phyloP scores from a whole-genome alignment of 2,888 invertebrate genomes.

The Reticulitermes lucifugus region DNA sequence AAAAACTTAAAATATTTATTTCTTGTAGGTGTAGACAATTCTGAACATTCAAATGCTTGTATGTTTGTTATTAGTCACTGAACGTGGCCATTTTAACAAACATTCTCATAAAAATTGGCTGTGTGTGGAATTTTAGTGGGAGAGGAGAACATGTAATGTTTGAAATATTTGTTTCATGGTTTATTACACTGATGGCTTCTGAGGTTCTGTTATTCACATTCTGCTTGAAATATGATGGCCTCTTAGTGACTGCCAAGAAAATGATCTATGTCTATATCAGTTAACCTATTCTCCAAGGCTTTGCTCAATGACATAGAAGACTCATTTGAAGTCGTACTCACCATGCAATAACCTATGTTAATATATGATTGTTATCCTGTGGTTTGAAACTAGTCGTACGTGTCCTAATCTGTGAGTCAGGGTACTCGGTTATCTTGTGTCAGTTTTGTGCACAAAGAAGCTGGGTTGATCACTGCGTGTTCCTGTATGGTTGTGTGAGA shows the following conservation, averaged over 20 bases:
- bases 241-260: not conserved
- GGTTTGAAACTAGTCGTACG: not conserved
- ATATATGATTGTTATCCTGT: not conserved
- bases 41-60: constrained; percentile 16
- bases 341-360: not conserved
- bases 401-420: not conserved
- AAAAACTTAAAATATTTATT: constrained; percentile 36
- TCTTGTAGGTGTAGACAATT: constrained; percentile 28
- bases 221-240: not conserved
- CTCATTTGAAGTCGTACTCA: too few relatives aligned
- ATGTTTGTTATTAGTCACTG: constrained; percentile 26
- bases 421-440: not conserved
- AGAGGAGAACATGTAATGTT: constrained; percentile 11
- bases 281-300: not conserved
- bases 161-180: constrained; percentile 5
- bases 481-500: not conserved
- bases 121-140: constrained; percentile 17
- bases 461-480: constrained; percentile 12
- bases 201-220: constrained; percentile 3
- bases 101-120: constrained; percentile 28
- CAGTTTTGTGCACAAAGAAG: not conserved
- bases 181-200: not conserved
- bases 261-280: not conserved
- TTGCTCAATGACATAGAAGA: constrained; percentile 22
- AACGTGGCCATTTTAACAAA: constrained; percentile 38